Conservation (phyloP, 2,888 invertebrate species). For the Ischnura elegans region DNA sequence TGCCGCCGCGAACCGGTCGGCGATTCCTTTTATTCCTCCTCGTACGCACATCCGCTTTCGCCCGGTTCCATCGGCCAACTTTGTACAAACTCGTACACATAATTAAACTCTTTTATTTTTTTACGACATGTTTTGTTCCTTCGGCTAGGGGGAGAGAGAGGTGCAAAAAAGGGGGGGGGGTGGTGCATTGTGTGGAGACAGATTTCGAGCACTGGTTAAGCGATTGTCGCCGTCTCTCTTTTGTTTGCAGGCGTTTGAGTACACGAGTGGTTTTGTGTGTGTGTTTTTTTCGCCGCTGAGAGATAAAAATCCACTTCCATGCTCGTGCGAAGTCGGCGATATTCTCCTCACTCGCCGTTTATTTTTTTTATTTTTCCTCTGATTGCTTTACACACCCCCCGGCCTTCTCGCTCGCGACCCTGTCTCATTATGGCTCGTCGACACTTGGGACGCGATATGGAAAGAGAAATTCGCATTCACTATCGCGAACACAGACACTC, state of each 20-base stretch:
- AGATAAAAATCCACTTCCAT: not conserved
- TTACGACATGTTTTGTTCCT: not conserved
- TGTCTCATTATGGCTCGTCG: not conserved
- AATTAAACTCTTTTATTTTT: slow-evolving; percentile 6
- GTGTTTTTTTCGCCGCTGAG: not conserved
- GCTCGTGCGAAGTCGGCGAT: not conserved
- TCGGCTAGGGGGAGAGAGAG: too few species aligned
- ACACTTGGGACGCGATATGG: not conserved
- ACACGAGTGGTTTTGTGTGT: not conserved
- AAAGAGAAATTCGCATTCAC: not conserved
- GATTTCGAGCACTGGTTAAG: not conserved
- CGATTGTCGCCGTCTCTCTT: not conserved
- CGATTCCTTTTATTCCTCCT: not conserved
- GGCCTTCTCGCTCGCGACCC: not conserved
- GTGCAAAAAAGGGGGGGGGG: too few species aligned
- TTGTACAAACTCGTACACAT: slow-evolving; percentile 20
- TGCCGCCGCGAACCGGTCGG: not conserved
- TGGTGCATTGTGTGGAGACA: too few species aligned
- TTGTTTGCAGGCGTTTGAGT: not conserved
- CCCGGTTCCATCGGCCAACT: not conserved
- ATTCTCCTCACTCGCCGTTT: not conserved
- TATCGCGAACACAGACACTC: not conserved
- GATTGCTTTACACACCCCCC: not conserved
- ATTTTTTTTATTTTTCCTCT: too few species aligned
- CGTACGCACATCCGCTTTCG: not conserved